Conservation (phyloP, 2,888 invertebrate genomes). For the Hyppa rectilinea region DNA sequence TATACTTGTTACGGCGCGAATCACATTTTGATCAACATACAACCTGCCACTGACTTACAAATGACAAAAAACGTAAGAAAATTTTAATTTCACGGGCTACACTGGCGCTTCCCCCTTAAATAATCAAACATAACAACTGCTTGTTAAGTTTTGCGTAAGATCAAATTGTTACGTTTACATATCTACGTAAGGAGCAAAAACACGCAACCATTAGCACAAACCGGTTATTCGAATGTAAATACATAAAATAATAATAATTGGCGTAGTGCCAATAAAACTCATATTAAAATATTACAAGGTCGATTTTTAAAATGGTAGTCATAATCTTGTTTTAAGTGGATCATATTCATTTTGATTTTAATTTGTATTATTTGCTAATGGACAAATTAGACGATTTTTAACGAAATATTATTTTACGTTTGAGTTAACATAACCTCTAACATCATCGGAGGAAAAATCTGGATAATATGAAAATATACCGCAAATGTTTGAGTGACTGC, state of each 20-base stretch:
- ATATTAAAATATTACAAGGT: conserved; percentile 54
- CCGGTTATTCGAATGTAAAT: conserved; percentile 52
- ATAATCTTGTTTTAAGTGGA: conserved; percentile 46
- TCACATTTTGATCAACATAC: no score
- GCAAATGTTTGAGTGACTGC: conserved; percentile 13
- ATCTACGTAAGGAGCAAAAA: conserved; percentile 28
- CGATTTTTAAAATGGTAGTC: conserved; percentile 16
- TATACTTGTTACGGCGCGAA: no score
- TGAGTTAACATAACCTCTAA: not conserved
- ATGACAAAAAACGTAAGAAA: no score
- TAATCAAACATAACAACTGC: not conserved
- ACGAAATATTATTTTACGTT: not conserved
- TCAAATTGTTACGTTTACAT: conserved; percentile 35
- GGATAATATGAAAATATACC: not conserved
- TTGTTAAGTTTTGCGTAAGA: conserved; percentile 34
- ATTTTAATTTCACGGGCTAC: no score
- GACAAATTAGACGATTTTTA: not conserved
- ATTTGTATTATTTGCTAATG: conserved; percentile 24
- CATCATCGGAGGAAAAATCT: not conserved
- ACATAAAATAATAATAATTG: conserved; percentile 56
- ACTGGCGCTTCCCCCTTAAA: no score
- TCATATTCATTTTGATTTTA: conserved; percentile 24
- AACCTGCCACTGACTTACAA: no score
- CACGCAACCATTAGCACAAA: conserved; percentile 37
- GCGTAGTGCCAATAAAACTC: conserved; percentile 49